Percentiles rank a stretch among this genome's conserved stretches.
phyloP scores from a whole-genome alignment of 2,113 vertebrate species.

The Machaerirhynchus nigripectus region DNA sequence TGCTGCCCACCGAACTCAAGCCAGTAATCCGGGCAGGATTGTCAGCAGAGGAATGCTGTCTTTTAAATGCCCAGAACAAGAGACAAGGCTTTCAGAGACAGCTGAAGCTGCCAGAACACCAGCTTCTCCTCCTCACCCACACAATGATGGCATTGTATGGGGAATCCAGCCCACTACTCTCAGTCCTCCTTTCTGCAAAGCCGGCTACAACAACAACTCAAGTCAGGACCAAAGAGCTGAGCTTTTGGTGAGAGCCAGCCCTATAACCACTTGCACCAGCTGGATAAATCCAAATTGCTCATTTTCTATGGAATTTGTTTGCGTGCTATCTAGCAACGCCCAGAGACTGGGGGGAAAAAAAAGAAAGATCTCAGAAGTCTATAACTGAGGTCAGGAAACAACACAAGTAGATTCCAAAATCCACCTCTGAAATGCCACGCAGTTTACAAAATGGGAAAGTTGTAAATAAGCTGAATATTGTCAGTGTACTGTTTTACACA shows the following conservation, averaged over 20 bases:
- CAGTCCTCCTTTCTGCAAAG: constrained; percentile 19
- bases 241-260: neutral
- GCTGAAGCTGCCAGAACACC: constrained; percentile 70
- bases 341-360: neutral
- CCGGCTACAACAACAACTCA: neutral
- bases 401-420: neutral
- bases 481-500: neutral
- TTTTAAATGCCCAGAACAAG: constrained; percentile 73
- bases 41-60: constrained; percentile 71
- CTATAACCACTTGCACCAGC: constrained; percentile 17
- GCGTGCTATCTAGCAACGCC: neutral
- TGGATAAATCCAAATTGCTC: constrained; percentile 14
- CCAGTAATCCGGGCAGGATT: constrained; percentile 41
- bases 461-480: neutral
- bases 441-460: neutral
- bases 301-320: constrained; percentile 22
- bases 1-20: constrained; percentile 32
- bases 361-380: neutral
- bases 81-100: constrained; percentile 69
- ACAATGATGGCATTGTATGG: constrained; percentile 73
- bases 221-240: constrained; percentile 22
- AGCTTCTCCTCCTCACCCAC: constrained; percentile 42
- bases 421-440: neutral
- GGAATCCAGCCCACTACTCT: neutral
- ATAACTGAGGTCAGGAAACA: neutral